phyloP scores from a whole-genome alignment of 1,140 invertebrate species.

The Odontomachus brunneus region DNA sequence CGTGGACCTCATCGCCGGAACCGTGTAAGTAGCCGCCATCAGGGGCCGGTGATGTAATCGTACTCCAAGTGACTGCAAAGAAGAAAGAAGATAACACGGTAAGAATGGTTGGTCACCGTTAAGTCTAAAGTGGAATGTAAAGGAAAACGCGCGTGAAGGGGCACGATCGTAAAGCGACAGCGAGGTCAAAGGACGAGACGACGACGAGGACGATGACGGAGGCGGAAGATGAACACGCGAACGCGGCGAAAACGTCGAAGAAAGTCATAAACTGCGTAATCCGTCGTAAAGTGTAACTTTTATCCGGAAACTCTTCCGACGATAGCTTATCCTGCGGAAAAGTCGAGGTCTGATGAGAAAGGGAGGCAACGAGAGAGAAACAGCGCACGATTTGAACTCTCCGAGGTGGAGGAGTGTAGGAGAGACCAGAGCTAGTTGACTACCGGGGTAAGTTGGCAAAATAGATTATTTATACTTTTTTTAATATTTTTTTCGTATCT shows the following conservation, averaged over 20 bases:
- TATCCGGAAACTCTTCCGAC: constrained; percentile 62
- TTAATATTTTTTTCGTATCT: no score
- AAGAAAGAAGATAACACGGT: constrained; percentile 1
- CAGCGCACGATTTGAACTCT: no score
- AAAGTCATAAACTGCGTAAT: constrained; percentile 81
- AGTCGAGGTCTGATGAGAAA: constrained; percentile 63
- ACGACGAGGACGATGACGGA: not conserved
- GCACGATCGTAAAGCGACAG: constrained; percentile 66
- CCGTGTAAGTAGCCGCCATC: not conserved
- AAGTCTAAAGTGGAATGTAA: constrained; percentile 17
- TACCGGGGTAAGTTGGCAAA: no score
- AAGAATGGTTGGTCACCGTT: not conserved
- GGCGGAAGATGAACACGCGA: constrained; percentile 33
- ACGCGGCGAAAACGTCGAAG: constrained; percentile 50
- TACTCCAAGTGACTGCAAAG: not conserved
- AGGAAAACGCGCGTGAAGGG: constrained; percentile 15
- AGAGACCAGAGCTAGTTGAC: no score
- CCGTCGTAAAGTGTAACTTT: constrained; percentile 79
- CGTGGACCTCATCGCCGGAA: constrained; percentile 8
- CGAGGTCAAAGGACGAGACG: constrained; percentile 57
- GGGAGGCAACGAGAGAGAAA: constrained; percentile 27
- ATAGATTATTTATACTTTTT: no score
- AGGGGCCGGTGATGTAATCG: not conserved
- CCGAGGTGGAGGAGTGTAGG: no score
- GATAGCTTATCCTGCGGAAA: constrained; percentile 68